phyloP scores from a whole-genome alignment of 2,113 vertebrate genomes.

The Chaenogobius annularis region DNA sequence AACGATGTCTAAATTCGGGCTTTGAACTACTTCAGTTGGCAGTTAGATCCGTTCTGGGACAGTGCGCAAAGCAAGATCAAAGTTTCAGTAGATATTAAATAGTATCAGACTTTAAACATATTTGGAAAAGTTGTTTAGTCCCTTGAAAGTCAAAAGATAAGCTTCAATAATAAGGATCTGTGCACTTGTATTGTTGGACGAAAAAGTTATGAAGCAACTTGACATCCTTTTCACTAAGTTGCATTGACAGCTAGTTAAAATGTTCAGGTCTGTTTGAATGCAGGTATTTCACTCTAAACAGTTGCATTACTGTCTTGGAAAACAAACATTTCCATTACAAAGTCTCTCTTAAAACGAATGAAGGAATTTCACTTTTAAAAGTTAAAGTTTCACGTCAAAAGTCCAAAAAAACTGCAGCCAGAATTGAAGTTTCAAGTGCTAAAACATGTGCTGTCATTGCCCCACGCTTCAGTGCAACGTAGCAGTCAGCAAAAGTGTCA shows the following conservation, averaged over 20 bases:
- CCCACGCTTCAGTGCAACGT: conserved; percentile 21
- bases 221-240: background rate
- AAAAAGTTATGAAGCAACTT: background rate
- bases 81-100: background rate
- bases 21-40: too few relatives aligned
- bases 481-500: conserved; percentile 26
- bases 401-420: background rate
- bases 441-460: conserved; percentile 16
- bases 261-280: too few relatives aligned
- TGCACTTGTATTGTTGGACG: too few relatives aligned
- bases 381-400: background rate
- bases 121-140: background rate
- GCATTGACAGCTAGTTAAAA: background rate
- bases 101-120: background rate
- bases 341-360: background rate
- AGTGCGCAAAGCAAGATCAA: conserved; percentile 20
- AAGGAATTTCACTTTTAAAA: background rate
- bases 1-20: too few relatives aligned
- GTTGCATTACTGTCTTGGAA: too few relatives aligned
- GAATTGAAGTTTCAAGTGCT: background rate
- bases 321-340: too few relatives aligned
- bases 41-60: too few relatives aligned
- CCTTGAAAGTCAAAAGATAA: background rate
- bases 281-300: too few relatives aligned
- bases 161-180: background rate